Percentiles rank a stretch among this genome's conserved stretches.
Evolutionary conservation across 2,888 invertebrate genomes (phyloP).

Genomic region (Meiosimyza decipiens): DNA sequence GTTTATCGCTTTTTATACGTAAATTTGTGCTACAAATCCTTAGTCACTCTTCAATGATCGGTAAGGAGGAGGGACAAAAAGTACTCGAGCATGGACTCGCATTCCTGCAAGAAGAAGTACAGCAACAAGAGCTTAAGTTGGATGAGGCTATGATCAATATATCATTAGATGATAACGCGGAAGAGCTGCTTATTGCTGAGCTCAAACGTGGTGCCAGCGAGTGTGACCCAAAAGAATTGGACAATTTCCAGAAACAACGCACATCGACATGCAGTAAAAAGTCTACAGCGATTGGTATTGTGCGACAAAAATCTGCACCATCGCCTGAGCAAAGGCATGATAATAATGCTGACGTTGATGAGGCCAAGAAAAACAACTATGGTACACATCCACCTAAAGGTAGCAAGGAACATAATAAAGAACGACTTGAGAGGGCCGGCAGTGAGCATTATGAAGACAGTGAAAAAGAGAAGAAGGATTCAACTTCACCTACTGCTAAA

Average conservation of each 20-base stretch:
- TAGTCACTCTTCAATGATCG: slow-evolving; percentile 71
- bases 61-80: slow-evolving; percentile 59
- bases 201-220: slow-evolving; percentile 58
- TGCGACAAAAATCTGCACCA: slow-evolving; percentile 65
- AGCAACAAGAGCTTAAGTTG: slow-evolving; percentile 61
- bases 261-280: slow-evolving; percentile 55
- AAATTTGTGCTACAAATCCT: slow-evolving; percentile 87
- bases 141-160: slow-evolving; percentile 62
- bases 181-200: slow-evolving; percentile 65
- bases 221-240: slow-evolving; percentile 54
- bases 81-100: slow-evolving; percentile 62
- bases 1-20: slow-evolving; percentile 86
- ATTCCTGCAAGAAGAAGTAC: slow-evolving; percentile 61
- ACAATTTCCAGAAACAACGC: slow-evolving; percentile 55
- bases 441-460: slow-evolving; percentile 43
- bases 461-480: slow-evolving; percentile 49
- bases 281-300: slow-evolving; percentile 47
- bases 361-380: slow-evolving; percentile 51
- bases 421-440: slow-evolving; percentile 51
- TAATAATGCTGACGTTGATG: slow-evolving; percentile 35
- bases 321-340: slow-evolving; percentile 43
- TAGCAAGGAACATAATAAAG: slow-evolving; percentile 44
- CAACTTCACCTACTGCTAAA: slow-evolving; percentile 50
- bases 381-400: slow-evolving; percentile 65
- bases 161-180: slow-evolving; percentile 61